Evolutionary conservation across 1,140 invertebrate genomes (phyloP).

Genomic region (Octopus bimaculoides): DNA sequence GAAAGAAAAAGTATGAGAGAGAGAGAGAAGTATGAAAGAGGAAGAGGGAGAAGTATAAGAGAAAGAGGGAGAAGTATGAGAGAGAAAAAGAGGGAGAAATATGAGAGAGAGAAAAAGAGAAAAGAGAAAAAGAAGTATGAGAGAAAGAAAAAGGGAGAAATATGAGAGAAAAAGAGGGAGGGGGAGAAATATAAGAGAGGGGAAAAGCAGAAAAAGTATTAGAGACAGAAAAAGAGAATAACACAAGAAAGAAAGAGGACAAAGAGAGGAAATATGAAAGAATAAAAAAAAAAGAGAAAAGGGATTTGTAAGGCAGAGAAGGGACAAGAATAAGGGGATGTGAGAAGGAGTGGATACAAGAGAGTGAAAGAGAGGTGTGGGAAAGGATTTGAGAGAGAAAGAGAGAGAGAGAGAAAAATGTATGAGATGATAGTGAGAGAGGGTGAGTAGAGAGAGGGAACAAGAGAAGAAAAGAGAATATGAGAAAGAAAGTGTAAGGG

Average conservation of each 20-base stretch:
- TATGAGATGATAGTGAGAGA: background rate
- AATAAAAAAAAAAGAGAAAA: background rate
- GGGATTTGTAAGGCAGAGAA: background rate
- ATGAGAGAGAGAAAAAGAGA: background rate
- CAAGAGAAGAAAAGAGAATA: background rate
- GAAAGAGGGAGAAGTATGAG: background rate
- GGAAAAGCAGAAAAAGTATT: no score
- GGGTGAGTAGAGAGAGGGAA: background rate
- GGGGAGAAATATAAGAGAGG: background rate
- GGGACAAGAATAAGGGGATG: background rate
- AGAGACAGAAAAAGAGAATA: no score
- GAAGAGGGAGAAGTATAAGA: background rate
- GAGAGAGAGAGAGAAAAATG: slow-evolving; percentile 13
- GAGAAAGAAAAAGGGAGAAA: background rate
- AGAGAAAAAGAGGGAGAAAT: background rate
- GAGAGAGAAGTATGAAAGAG: background rate
- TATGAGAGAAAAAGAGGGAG: background rate
- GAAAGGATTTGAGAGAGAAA: slow-evolving; percentile 5
- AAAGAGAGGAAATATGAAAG: no score
- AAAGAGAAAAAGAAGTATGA: background rate
- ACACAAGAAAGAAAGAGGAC: no score
- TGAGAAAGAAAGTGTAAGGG: background rate
- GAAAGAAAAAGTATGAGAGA: background rate
- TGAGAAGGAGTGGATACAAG: background rate
- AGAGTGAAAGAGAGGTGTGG: background rate